Conservation (phyloP, 53 echinoderm and acorn worm genomes). For the Paelopatides confundens region DNA sequence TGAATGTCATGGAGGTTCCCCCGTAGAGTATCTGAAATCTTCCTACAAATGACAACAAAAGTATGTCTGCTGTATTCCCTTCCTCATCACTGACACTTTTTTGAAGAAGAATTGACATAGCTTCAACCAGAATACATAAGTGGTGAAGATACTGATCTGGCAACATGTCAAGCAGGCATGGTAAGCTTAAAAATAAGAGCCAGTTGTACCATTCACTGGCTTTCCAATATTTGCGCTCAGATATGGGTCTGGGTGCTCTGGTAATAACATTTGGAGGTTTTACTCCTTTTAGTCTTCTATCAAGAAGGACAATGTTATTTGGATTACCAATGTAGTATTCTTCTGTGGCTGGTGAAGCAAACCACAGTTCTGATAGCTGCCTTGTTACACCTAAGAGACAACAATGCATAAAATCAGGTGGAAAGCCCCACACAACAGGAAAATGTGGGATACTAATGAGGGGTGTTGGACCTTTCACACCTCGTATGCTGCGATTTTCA, state of each 20-base stretch:
- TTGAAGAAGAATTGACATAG: background rate
- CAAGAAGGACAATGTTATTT: background rate
- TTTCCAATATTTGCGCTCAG: slow-evolving; percentile 57
- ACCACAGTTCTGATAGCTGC: slow-evolving; percentile 61
- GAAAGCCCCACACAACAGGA: slow-evolving; percentile 51
- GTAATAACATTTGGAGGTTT: slow-evolving; percentile 12
- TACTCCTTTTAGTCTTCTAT: background rate
- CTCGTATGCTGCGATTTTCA: slow-evolving; percentile 44
- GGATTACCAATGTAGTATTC: slow-evolving; percentile 43
- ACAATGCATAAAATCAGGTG: slow-evolving; percentile 65
- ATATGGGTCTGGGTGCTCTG: slow-evolving; percentile 30
- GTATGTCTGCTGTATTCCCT: slow-evolving; percentile 28
- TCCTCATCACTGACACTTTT: background rate
- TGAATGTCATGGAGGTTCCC: slow-evolving; percentile 29
- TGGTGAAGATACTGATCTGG: background rate
- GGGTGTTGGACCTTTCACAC: slow-evolving; percentile 50
- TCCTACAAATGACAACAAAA: slow-evolving; percentile 58
- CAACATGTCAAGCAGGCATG: slow-evolving; percentile 62
- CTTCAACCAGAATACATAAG: background rate
- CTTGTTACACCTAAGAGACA: slow-evolving; percentile 51
- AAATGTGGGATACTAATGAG: slow-evolving; percentile 47
- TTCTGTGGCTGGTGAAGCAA: slow-evolving; percentile 15
- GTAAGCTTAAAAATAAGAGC: slow-evolving; percentile 40
- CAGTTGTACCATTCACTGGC: slow-evolving; percentile 54
- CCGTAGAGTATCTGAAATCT: slow-evolving; percentile 61